phyloP scores from a whole-genome alignment of 2,113 vertebrate species.

The Microcebus ravelobensis region DNA sequence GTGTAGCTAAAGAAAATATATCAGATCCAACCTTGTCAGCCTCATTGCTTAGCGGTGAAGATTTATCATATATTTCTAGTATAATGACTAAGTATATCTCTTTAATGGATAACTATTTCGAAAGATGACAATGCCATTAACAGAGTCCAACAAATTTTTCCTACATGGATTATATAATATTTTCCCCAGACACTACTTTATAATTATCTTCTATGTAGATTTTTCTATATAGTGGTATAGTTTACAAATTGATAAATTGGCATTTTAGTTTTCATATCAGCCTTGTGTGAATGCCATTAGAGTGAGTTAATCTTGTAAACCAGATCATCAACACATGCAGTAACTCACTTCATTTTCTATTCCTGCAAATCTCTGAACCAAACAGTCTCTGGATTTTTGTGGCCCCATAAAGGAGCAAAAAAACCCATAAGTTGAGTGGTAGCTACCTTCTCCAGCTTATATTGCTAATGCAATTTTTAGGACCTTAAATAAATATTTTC shows the following conservation, averaged over 20 bases:
- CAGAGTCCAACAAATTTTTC: neutral
- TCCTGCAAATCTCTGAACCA: neutral
- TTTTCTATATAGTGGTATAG: neutral
- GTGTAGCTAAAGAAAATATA: neutral
- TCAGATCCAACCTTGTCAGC: too few relatives aligned
- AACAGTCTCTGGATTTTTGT: neutral
- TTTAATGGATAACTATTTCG: neutral
- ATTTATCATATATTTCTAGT: neutral
- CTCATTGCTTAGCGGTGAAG: neutral
- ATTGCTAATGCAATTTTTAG: neutral
- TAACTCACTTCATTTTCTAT: neutral
- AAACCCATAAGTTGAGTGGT: neutral
- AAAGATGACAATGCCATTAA: neutral
- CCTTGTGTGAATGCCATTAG: neutral
- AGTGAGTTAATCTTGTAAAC: neutral
- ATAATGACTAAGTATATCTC: fast-evolving
- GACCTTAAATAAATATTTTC: neutral
- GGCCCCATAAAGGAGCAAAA: neutral
- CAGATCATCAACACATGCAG: neutral
- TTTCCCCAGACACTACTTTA: neutral
- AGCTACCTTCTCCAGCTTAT: neutral
- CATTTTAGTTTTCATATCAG: neutral
- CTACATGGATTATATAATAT: neutral
- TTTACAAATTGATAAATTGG: neutral
- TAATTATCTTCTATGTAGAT: neutral